Evolutionary conservation across 2,113 vertebrate species (phyloP).

Genomic region (Tricholaema leucomelas): DNA sequence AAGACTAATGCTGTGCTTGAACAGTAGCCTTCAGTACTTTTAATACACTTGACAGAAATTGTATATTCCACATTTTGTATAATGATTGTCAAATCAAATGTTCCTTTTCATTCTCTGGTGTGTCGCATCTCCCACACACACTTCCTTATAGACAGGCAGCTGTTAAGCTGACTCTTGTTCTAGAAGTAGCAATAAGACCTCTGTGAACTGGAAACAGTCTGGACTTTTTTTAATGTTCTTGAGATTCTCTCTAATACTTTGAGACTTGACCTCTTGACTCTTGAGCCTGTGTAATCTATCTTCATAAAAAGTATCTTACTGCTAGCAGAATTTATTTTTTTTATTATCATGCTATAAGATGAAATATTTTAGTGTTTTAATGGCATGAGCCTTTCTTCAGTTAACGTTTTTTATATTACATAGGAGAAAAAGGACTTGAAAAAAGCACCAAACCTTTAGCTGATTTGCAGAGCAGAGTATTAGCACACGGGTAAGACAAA

Average conservation of each 20-base stretch:
- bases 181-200: background rate
- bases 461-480: background rate
- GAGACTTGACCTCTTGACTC: background rate
- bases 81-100: background rate
- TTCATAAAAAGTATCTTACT: conserved; percentile 14
- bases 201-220: conserved; percentile 20
- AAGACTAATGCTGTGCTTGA: background rate
- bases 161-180: background rate
- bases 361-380: background rate
- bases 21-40: background rate
- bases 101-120: background rate
- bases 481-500: conserved; percentile 8
- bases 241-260: background rate
- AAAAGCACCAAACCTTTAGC: background rate
- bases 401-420: background rate
- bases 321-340: background rate
- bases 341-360: background rate
- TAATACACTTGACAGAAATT: background rate
- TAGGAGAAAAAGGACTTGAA: background rate
- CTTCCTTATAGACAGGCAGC: background rate
- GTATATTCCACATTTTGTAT: background rate
- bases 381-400: background rate
- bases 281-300: background rate
- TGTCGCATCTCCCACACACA: background rate
- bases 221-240: background rate